Percentiles rank a stretch among this genome's conserved stretches.
These are phyloP conservation scores for Odocoileus hemionus DNA, from an alignment of 2,113 vertebrate species.

Conservation along the genomic window DNA sequence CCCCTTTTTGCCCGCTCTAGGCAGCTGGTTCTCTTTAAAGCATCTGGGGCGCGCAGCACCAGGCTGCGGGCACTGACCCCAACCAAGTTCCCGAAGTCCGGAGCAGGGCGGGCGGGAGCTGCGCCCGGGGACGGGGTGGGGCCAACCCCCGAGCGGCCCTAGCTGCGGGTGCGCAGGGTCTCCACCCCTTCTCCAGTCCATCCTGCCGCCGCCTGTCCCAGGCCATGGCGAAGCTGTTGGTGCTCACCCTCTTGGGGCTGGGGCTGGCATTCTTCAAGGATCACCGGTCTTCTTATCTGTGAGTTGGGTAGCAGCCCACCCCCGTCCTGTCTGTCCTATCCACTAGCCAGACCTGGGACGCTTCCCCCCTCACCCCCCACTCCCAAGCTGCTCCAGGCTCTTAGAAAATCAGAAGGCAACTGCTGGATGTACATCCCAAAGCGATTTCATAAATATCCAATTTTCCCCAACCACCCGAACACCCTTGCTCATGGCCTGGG, in stretches of 20 bases:
- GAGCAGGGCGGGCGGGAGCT: fast-evolving
- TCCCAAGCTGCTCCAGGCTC: background rate
- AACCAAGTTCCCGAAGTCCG: fast-evolving
- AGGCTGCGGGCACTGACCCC: fast-evolving
- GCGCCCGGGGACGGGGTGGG: fast-evolving
- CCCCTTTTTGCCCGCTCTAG: fast-evolving
- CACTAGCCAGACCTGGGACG: too few relatives aligned
- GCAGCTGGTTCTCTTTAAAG: background rate
- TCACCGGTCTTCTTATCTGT: slow-evolving; percentile 44
- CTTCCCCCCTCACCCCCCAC: background rate
- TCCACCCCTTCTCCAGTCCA: fast-evolving
- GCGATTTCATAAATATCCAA: fast-evolving
- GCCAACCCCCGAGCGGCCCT: fast-evolving
- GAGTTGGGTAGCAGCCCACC: background rate
- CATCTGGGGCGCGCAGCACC: fast-evolving
- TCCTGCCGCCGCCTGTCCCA: fast-evolving
- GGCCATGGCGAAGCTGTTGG: slow-evolving; percentile 45
- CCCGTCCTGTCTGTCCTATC: fast-evolving
- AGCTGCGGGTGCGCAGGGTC: background rate
- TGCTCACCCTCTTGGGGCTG: slow-evolving; percentile 35
- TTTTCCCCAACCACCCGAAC: background rate
- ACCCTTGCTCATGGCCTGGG: background rate
- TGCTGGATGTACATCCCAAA: background rate
- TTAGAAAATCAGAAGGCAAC: background rate
- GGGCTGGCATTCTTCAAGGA: background rate